Base-by-base conservation (phyloP, 2,888 invertebrate species). In the Helicoverpa assulta region DNA sequence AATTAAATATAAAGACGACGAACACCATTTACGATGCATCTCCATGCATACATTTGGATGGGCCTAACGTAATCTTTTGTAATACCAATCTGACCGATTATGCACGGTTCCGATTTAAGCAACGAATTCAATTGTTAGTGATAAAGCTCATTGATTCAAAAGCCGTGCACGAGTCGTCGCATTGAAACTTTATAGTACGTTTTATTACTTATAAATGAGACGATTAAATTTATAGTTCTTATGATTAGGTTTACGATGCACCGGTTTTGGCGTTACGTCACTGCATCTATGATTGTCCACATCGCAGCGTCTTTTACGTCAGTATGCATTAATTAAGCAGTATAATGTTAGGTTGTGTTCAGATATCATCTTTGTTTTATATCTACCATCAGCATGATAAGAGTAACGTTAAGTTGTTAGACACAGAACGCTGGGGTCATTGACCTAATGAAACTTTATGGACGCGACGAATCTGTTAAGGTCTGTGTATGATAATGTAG, bases 141-240 rank as follows among this genome's bases (percentile, higher is more conserved):
- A 92, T 91, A 92, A 88, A 87, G 82, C 89, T 90, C 91, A 92
- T 92, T 94, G 92, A 92, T 86, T 90, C 89, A 89, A 90, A 92
- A 89, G 83, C 88, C 90, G 88, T 89, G 89, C 91, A 89, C 91
- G 92, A 93, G 92, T 90, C 91, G 90, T 86, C 88, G 87, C 90
- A 92, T 92, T 92, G 91, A 92, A 91, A 88, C 89, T 95, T 94
- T 94, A 94, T 93, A 91, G 93, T 90, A 87, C 86, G 85, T 91
- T 95, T 95, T 94, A 94, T 94, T 92, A 92, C 89, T 85, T 91
- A 90, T 92, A 94, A 94, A 95, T 94, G 93, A 94, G 94, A 89
- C 91, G 89, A 91, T 94, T 91, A 94, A 92, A 91, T 93, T 92
- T 93, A 94, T 93, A 90, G 92, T 90, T 89, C 86, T 86, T 88